Evolutionary conservation across 2,888 invertebrate genomes (phyloP).

Genomic region (Teleogryllus oceanicus): DNA sequence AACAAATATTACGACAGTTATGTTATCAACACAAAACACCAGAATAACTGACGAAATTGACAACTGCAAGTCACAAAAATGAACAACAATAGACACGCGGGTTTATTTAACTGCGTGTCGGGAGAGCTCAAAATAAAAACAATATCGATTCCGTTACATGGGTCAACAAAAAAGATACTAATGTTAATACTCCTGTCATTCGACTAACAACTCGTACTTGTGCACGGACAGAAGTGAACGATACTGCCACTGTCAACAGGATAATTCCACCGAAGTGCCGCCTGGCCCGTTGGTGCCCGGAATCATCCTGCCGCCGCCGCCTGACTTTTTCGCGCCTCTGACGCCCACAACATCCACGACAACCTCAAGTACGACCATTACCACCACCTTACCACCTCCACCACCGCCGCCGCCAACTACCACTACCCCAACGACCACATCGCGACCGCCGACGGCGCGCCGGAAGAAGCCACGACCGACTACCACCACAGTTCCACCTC

Average conservation of each 20-base stretch:
- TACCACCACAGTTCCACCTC: constrained; percentile 49
- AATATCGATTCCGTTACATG: no score
- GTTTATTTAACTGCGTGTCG: no score
- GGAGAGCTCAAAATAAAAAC: no score
- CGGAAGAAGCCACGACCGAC: constrained; percentile 44
- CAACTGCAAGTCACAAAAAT: no score
- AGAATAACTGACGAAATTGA: no score
- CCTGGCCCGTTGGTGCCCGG: constrained; percentile 86
- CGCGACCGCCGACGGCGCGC: constrained; percentile 36
- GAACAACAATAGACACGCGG: no score
- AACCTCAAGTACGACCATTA: constrained; percentile 35
- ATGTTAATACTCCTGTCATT: no score
- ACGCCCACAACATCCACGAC: constrained; percentile 53
- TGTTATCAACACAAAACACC: no score
- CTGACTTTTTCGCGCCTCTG: constrained; percentile 76
- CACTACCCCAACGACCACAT: constrained; percentile 36
- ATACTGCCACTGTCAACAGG: constrained; percentile 47
- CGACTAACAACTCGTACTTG: no score
- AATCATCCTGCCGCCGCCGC: constrained; percentile 82
- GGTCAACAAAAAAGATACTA: no score
- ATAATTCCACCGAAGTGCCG: constrained; percentile 70
- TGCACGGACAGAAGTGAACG: no score
- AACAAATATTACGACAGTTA: no score
- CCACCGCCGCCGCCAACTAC: constrained; percentile 34
- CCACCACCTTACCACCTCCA: constrained; percentile 36